Percentiles rank a stretch among this genome's conserved stretches.
Evolutionary conservation across 2,888 invertebrate species (phyloP).

Genomic region (Pandemis cinnamomeana): DNA sequence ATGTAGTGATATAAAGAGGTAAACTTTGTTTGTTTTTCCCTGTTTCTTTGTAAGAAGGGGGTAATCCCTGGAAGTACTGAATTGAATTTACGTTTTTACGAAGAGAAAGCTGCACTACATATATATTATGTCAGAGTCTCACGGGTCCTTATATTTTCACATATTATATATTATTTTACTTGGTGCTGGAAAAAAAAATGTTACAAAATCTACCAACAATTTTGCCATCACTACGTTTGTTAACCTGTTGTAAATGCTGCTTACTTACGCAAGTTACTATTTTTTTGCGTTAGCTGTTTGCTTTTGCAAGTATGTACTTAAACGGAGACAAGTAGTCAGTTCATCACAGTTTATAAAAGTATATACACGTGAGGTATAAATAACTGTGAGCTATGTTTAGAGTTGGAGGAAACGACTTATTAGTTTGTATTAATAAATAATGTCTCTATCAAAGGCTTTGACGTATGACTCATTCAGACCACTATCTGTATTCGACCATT

Average conservation of each 20-base stretch:
- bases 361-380: not conserved
- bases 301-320: not conserved
- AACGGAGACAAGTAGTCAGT: not conserved
- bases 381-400: not conserved
- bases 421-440: not conserved
- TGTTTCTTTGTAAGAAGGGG: too few species aligned
- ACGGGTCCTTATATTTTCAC: too few species aligned
- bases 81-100: too few species aligned
- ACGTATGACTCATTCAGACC: conserved; percentile 8
- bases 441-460: conserved; percentile 16
- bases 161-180: not conserved
- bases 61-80: too few species aligned
- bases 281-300: conserved; percentile 10
- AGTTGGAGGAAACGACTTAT: not conserved
- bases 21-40: too few species aligned
- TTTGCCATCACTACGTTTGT: not conserved
- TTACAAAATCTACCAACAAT: not conserved
- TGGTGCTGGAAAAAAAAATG: not conserved
- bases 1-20: too few species aligned
- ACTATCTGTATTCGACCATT: conserved; percentile 6
- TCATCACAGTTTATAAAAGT: conserved; percentile 6
- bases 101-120: too few species aligned
- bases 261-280: conserved; percentile 11
- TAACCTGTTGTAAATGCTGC: not conserved
- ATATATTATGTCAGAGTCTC: too few species aligned